These are phyloP conservation scores for Cottus gobio DNA, from an alignment of 2,113 vertebrate species.

Conservation along the genomic window DNA sequence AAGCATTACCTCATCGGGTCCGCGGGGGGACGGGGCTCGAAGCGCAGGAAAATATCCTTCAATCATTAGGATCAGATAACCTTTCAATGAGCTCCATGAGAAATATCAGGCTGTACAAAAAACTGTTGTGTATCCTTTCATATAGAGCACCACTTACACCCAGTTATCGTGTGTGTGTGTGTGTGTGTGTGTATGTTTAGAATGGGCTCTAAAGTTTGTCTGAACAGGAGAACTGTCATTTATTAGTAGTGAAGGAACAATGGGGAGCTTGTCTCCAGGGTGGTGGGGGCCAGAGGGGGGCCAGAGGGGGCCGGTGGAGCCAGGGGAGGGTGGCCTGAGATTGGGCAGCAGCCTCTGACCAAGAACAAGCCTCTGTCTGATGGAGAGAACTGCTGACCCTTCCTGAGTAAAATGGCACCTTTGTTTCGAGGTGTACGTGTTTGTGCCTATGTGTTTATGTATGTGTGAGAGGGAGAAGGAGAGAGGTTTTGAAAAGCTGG, in stretches of 20 bases:
- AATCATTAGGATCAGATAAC: slow-evolving; percentile 52
- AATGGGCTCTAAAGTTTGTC: slow-evolving; percentile 78
- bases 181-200: slow-evolving; percentile 64
- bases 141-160: slow-evolving; percentile 45
- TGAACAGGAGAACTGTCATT: slow-evolving; percentile 83
- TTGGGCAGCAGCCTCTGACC: slow-evolving; percentile 83
- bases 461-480: slow-evolving; percentile 57
- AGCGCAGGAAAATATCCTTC: slow-evolving; percentile 30
- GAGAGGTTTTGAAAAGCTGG: slow-evolving; percentile 59
- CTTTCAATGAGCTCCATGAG: slow-evolving; percentile 49
- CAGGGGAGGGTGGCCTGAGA: slow-evolving; percentile 79
- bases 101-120: slow-evolving; percentile 26
- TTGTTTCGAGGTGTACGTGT: slow-evolving; percentile 85
- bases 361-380: slow-evolving; percentile 87
- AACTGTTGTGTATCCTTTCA: slow-evolving; percentile 29
- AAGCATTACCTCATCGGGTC: slow-evolving; percentile 43
- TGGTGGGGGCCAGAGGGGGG: slow-evolving; percentile 71
- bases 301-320: slow-evolving; percentile 67
- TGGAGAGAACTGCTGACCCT: slow-evolving; percentile 86
- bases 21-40: background rate
- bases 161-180: slow-evolving; percentile 31
- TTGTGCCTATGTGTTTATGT: slow-evolving; percentile 74
- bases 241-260: slow-evolving; percentile 85
- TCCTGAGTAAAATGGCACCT: slow-evolving; percentile 87
- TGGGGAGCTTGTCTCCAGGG: slow-evolving; percentile 84